These are phyloP conservation scores for Thaumetopoea pityocampa DNA, from an alignment of 1,140 invertebrate species.

Conservation along the genomic window DNA sequence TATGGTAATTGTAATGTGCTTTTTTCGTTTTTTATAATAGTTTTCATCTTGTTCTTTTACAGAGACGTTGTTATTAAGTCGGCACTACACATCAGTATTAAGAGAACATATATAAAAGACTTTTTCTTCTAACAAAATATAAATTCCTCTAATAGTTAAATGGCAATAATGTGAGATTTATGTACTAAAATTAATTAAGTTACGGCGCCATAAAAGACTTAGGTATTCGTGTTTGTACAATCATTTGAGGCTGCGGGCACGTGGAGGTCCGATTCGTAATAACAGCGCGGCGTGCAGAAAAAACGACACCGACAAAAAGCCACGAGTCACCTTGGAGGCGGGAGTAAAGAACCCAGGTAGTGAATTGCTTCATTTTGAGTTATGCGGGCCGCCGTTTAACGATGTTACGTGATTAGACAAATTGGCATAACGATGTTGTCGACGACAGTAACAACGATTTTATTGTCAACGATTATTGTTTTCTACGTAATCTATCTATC, in stretches of 20 bases:
- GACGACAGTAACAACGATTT: constrained; percentile 20
- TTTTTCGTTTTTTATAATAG: too few relatives aligned
- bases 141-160: too few relatives aligned
- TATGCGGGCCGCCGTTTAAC: constrained; percentile 37
- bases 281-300: constrained; percentile 47
- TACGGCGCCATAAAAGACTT: constrained; percentile 12
- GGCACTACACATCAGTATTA: too few relatives aligned
- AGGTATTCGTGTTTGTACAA: constrained; percentile 17
- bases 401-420: constrained; percentile 41
- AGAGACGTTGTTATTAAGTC: too few relatives aligned
- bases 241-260: constrained; percentile 28
- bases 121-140: too few relatives aligned
- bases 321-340: constrained; percentile 58
- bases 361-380: constrained; percentile 65
- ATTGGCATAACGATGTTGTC: constrained; percentile 30
- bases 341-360: constrained; percentile 65
- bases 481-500: too few relatives aligned
- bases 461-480: too few relatives aligned
- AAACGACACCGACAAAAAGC: constrained; percentile 60
- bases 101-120: too few relatives aligned
- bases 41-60: too few relatives aligned
- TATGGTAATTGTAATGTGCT: too few relatives aligned
- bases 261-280: constrained; percentile 56
- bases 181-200: constrained; percentile 15
- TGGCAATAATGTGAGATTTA: constrained; percentile 10